Percentiles rank a stretch among this genome's conserved stretches.
phyloP scores from a whole-genome alignment of 2,797 vertebrate genomes.

The Brachyalestes nurse region DNA sequence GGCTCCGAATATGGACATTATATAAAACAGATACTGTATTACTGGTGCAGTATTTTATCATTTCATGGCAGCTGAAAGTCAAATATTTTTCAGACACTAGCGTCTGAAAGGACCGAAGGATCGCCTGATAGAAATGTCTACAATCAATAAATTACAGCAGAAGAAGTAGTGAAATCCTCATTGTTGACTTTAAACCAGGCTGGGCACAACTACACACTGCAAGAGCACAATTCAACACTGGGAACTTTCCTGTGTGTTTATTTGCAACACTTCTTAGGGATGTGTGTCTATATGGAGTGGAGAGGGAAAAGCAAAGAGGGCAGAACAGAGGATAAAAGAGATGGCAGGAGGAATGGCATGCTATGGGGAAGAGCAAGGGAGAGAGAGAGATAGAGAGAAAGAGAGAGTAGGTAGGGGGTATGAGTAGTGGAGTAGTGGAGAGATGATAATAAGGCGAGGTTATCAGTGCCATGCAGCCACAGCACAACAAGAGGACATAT shows the following conservation, averaged over 20 bases:
- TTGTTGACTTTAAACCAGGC: not conserved
- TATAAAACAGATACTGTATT: not conserved
- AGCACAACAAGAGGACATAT: conserved; percentile 14
- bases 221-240: not conserved
- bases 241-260: not conserved
- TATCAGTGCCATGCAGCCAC: conserved; percentile 22
- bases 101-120: not conserved
- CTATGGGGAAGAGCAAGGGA: not conserved
- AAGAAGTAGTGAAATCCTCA: not conserved
- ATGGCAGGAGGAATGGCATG: conserved; percentile 64
- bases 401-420: not conserved
- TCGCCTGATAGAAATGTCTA: not conserved
- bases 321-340: conserved; percentile 65
- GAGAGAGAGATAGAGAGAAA: conserved; percentile 12
- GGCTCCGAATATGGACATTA: not conserved
- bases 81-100: not conserved
- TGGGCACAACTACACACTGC: not conserved
- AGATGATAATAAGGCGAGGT: conserved; percentile 19
- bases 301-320: conserved; percentile 44
- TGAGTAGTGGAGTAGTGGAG: not conserved
- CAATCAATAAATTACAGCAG: conserved; percentile 5
- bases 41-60: not conserved
- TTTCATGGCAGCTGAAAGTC: not conserved
- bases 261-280: not conserved
- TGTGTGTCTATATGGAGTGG: not conserved